These are phyloP conservation scores for Sebastes oblongus DNA, from an alignment of 2,797 vertebrate genomes.

Conservation along the genomic window DNA sequence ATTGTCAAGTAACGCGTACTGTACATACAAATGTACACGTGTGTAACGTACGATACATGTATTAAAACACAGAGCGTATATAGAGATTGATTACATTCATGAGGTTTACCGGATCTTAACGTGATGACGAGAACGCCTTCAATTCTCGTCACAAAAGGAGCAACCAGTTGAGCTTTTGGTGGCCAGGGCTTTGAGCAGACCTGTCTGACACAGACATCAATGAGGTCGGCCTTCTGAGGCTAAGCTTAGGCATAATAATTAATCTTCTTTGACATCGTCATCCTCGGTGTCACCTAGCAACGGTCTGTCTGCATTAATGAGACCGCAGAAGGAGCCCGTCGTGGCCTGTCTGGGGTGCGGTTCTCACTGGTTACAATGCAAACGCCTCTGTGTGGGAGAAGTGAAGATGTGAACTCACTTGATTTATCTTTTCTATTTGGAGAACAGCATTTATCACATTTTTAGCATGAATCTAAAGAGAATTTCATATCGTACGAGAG, in stretches of 20 bases:
- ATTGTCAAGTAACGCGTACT: not conserved
- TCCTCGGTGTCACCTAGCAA: slow-evolving; percentile 74
- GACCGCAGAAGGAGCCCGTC: slow-evolving; percentile 29
- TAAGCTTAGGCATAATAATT: slow-evolving; percentile 67
- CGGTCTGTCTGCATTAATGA: slow-evolving; percentile 49
- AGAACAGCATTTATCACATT: not conserved
- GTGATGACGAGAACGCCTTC: slow-evolving; percentile 23
- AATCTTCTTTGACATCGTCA: slow-evolving; percentile 72
- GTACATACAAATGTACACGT: not conserved
- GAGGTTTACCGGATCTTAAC: not conserved
- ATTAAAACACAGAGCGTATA: not conserved
- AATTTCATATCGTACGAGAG: not conserved
- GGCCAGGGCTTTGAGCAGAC: slow-evolving; percentile 33
- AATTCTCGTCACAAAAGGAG: slow-evolving; percentile 39
- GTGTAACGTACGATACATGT: not conserved
- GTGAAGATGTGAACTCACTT: not conserved
- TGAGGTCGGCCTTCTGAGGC: slow-evolving; percentile 55
- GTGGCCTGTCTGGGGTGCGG: slow-evolving; percentile 3
- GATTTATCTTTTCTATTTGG: not conserved
- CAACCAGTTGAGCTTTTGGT: slow-evolving; percentile 36
- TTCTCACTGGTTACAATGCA: not conserved
- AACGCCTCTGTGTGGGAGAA: slow-evolving; percentile 1
- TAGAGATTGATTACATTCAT: slow-evolving; percentile 29
- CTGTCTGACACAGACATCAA: slow-evolving; percentile 63
- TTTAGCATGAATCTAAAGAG: not conserved